phyloP scores from a whole-genome alignment of 2,888 invertebrate species.

The Hirtodrosophila alboralis region DNA sequence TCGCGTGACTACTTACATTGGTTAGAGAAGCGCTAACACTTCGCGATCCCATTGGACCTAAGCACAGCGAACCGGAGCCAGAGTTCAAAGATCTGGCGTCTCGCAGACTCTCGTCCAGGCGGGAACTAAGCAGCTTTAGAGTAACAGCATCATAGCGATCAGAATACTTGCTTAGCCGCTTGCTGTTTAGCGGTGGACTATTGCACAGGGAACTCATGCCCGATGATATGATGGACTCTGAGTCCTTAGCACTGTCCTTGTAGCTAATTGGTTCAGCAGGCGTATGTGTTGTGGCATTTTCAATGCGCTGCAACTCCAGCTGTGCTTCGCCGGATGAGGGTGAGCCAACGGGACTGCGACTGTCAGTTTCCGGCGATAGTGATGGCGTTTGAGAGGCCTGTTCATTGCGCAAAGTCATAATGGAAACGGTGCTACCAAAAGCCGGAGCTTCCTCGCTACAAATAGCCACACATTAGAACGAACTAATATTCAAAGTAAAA shows the following conservation, averaged over 20 bases:
- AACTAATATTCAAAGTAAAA: too few relatives aligned
- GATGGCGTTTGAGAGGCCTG: conserved; percentile 55
- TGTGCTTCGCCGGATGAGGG: conserved; percentile 63
- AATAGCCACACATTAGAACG: not conserved
- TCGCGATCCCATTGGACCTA: conserved; percentile 73
- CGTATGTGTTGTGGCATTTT: conserved; percentile 20
- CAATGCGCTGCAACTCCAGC: conserved; percentile 26
- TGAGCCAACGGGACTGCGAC: conserved; percentile 57
- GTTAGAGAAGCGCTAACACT: conserved; percentile 79
- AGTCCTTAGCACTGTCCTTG: conserved; percentile 81
- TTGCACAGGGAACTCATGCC: conserved; percentile 83
- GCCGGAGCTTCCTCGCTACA: conserved; percentile 73
- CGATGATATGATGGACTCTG: conserved; percentile 81
- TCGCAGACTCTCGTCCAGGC: conserved; percentile 71
- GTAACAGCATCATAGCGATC: conserved; percentile 81
- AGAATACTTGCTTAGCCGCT: conserved; percentile 80
- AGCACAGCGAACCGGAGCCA: conserved; percentile 68
- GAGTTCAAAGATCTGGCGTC: conserved; percentile 80
- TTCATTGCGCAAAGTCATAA: conserved; percentile 81
- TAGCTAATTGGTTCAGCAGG: conserved; percentile 55
- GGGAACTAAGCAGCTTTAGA: conserved; percentile 75
- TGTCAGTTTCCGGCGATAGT: conserved; percentile 38
- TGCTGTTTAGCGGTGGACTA: conserved; percentile 78
- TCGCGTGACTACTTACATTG: conserved; percentile 71
- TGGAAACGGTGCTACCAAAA: conserved; percentile 77